A percentile compares a stretch with the other conserved stretches of the same genome.
Conservation (phyloP, 2,113 vertebrate species). For the Ochotona curzoniae region DNA sequence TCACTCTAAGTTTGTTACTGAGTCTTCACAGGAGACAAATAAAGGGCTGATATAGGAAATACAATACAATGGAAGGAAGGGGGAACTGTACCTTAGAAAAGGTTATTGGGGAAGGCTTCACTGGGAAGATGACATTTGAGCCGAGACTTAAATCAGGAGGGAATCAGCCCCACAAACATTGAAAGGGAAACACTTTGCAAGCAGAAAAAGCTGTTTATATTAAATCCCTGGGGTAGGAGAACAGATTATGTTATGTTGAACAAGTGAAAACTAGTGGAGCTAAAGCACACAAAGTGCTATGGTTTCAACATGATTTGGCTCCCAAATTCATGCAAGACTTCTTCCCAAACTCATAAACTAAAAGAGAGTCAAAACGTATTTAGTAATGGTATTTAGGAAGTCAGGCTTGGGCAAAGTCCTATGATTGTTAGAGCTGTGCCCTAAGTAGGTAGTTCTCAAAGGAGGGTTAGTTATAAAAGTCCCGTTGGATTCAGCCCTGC, state of each 20-base stretch:
- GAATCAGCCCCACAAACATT: neutral
- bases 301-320: too few species aligned
- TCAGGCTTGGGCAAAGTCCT: too few species aligned
- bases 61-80: neutral
- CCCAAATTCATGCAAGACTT: too few species aligned
- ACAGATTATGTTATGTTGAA: neutral
- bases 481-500: too few species aligned
- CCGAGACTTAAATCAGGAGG: neutral
- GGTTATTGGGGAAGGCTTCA: neutral
- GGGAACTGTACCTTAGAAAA: neutral
- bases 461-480: too few species aligned
- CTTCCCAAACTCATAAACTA: too few species aligned
- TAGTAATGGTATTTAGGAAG: too few species aligned
- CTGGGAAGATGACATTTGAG: neutral
- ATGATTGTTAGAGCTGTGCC: too few species aligned
- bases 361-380: too few species aligned
- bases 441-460: too few species aligned
- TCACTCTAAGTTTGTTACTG: neutral
- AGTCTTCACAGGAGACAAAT: neutral
- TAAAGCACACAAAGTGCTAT: neutral
- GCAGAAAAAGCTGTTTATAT: neutral
- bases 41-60: neutral
- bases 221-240: neutral
- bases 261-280: neutral
- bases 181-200: neutral